A percentile compares a stretch with the other conserved stretches of the same genome.
phyloP scores from a whole-genome alignment of 2,113 vertebrate genomes.

The Callopanchax toddi region DNA sequence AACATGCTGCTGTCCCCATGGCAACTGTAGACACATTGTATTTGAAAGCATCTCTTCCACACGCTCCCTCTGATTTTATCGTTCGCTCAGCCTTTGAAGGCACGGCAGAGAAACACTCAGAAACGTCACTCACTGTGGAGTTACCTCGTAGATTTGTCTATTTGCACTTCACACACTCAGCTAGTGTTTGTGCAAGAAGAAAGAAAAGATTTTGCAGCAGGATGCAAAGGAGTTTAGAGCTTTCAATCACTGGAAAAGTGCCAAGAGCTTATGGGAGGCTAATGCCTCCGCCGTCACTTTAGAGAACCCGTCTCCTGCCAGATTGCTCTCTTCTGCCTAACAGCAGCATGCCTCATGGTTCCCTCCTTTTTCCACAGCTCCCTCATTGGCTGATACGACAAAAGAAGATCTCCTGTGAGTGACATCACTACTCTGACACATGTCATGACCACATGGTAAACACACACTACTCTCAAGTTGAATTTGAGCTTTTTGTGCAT shows the following conservation, averaged over 20 bases:
- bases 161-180: background rate
- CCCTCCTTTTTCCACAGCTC: slow-evolving; percentile 33
- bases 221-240: slow-evolving; percentile 16
- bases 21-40: slow-evolving; percentile 59
- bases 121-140: background rate
- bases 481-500: slow-evolving; percentile 2
- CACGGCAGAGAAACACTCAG: slow-evolving; percentile 9
- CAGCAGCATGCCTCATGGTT: slow-evolving; percentile 55
- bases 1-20: slow-evolving; percentile 62
- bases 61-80: slow-evolving; percentile 16
- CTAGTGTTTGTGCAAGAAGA: slow-evolving; percentile 14
- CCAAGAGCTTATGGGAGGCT: slow-evolving; percentile 54
- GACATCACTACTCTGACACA: slow-evolving; percentile 48
- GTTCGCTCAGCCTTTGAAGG: slow-evolving; percentile 8
- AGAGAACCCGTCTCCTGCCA: slow-evolving; percentile 57
- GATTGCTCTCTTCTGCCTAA: slow-evolving; percentile 65
- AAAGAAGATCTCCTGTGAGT: slow-evolving; percentile 48
- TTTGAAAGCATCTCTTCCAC: slow-evolving; percentile 17
- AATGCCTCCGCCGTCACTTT: slow-evolving; percentile 42
- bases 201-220: background rate
- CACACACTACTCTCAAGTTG: slow-evolving; percentile 9
- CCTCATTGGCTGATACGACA: slow-evolving; percentile 55
- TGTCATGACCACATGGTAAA: slow-evolving; percentile 46
- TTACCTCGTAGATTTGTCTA: background rate
- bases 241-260: slow-evolving; percentile 44